These are phyloP conservation scores for Blastomussa wellsi DNA, from an alignment of 92 coral and sea anemone genomes.

Conservation along the genomic window DNA sequence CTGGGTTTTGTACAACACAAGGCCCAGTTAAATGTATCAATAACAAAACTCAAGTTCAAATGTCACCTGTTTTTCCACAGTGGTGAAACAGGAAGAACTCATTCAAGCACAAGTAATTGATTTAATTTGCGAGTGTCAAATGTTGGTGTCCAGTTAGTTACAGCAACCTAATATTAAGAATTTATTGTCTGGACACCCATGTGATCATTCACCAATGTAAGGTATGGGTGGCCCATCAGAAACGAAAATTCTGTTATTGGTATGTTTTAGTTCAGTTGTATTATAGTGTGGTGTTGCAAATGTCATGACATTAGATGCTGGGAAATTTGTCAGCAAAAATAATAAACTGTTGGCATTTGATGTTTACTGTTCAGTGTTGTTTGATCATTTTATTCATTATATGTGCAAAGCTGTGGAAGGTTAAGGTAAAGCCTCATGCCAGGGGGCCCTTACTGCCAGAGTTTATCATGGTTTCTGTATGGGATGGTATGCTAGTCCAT, in stretches of 20 bases:
- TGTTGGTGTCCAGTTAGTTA: background rate
- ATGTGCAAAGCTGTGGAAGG: no score
- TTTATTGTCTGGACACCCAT: background rate
- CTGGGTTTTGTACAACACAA: no score
- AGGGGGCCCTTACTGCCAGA: no score
- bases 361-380: background rate
- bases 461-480: no score
- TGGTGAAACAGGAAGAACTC: background rate
- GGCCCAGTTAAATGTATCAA: background rate
- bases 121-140: background rate
- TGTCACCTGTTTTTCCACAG: background rate
- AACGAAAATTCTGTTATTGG: background rate
- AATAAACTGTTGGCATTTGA: background rate
- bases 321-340: constrained; percentile 7
- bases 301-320: constrained; percentile 6
- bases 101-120: background rate
- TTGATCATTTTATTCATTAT: background rate
- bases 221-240: background rate
- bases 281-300: background rate
- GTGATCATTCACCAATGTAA: background rate
- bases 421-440: no score
- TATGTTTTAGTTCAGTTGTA: background rate
- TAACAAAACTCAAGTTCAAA: background rate
- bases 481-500: no score
- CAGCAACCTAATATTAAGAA: background rate